Evolutionary conservation across 2,888 invertebrate species (phyloP), one percentile per base, ranked within the genome.

Genomic region (Leucozona laternaria): DNA sequence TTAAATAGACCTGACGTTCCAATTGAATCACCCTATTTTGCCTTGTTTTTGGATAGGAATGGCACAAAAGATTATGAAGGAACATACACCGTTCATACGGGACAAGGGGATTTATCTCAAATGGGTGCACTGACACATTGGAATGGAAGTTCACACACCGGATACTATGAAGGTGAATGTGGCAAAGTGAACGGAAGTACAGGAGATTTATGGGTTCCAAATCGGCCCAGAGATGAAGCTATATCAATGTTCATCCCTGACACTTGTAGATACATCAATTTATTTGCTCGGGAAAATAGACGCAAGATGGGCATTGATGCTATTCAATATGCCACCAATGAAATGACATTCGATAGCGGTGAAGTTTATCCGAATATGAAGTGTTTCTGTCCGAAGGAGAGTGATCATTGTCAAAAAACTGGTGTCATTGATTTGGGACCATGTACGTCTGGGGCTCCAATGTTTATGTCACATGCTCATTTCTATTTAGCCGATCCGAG

Each of bases 31-130:
- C 94, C 95, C 71, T 95, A 94, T 90, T 97, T 98, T 91, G 97
- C 96, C 6, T 97, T 97, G 96, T 97, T 98, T 91, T 93, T 92
- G 37, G 92, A 96, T 95, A 94, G 97, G 88, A 97, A 97, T 91
- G 94, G 94, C 50, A 96, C 96, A 0, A 92, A 93, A 45, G 94
- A 94, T 0, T 96, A 94, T 89, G 97, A 97, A 90, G 97, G 97
- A 0, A 93, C 94, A 1, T 96, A 95, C 89, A 95, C 95, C 57
- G 95, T 97, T 93, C 94, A 95, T 88, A 96, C 96, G 0, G 97
- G 97, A 0, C 93, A 92, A 0, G 91, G 92, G 0, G 94, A 96
- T 90, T 94, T 97, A 68, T 91, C 93, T 0, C 92, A 94, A 79
- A 93, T 97, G 64, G 97, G 96, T 20, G 93, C 94, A 77, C 89